A percentile compares a stretch with the other conserved stretches of the same genome.
These are phyloP conservation scores for Daboia siamensis DNA, from an alignment of 2,113 vertebrate genomes.

Conservation along the genomic window DNA sequence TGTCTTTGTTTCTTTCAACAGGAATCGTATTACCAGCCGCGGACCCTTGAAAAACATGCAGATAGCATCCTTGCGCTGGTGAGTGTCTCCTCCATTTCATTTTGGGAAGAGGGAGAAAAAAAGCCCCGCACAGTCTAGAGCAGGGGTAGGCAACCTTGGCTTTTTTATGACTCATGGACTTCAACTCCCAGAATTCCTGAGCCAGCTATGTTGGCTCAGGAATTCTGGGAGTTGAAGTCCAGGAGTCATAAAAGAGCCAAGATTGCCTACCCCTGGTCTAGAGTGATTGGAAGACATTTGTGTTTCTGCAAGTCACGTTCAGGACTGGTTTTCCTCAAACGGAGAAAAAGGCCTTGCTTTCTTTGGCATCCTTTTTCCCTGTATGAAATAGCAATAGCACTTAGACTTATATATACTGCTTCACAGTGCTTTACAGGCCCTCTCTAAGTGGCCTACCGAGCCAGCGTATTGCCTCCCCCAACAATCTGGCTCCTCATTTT, in stretches of 20 bases:
- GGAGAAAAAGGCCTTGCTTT: background rate
- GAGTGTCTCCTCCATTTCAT: constrained; percentile 49
- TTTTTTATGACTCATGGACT: too few relatives aligned
- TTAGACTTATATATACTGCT: too few relatives aligned
- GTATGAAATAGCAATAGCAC: background rate
- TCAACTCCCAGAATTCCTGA: too few relatives aligned
- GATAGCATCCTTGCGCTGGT: constrained; percentile 87
- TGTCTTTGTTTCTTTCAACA: constrained; percentile 49
- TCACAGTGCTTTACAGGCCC: too few relatives aligned
- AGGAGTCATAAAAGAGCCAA: too few relatives aligned
- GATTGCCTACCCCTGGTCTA: too few relatives aligned
- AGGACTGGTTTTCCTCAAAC: background rate
- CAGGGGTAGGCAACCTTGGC: too few relatives aligned
- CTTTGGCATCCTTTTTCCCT: background rate
- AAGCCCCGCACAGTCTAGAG: background rate
- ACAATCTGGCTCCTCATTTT: too few relatives aligned
- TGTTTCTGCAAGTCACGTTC: background rate
- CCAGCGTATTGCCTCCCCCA: too few relatives aligned
- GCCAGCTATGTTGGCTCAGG: too few relatives aligned
- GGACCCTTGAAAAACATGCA: constrained; percentile 80
- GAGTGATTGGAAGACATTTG: background rate
- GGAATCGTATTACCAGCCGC: constrained; percentile 84
- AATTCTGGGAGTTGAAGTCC: too few relatives aligned
- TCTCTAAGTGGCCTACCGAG: too few relatives aligned
- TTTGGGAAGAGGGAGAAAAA: background rate